Evolutionary conservation across 2,888 invertebrate genomes (phyloP), one percentile per base, ranked within the genome.

Genomic region (Griposia aprilina): DNA sequence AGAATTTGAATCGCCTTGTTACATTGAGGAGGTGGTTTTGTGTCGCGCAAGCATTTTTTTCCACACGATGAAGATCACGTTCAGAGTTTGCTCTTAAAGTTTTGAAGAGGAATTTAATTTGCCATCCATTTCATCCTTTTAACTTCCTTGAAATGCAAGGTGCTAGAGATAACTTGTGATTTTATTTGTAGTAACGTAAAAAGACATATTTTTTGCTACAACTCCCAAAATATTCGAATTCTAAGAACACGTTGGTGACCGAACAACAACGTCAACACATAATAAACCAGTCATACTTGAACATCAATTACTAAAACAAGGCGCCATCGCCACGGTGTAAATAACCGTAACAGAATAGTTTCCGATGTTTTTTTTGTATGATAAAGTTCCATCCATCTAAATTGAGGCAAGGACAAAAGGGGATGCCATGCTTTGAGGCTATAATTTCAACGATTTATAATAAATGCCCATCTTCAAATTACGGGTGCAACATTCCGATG

Each of bases 401-500:
- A 26, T 60, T 65, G 68, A 85, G 70, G 71, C 76, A 85, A 88
- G 89, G 89, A 90, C 89, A 90, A 91, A 90, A 87, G 84, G 84
- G 83, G 86, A 87, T 86, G 84, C 83, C 84, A 86, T 83, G 81
- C 78, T 83, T 81, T 74, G 87, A 83, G 86, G 87, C 88, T 92
- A 91, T 93, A 93, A 93, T 93, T 93, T 92, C 88, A 85, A 89
- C 88, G 89, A 91, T 92, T 92, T 92, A 91, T 92, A 89, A 93
- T 90, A 92, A 93, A 93, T 90, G 90, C 82, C 90, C 90, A 90
- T 88, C 81, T 92, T 90, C 88, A 90, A 91, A 93, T 94, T 93
- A 94, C 95, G 96, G 95, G 94, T 95, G 95, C 95, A 95, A 94
- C 95, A 96, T 96, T 96, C 96, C 96, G 84, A 93, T 91, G 92